Conservation (phyloP, 2,797 vertebrate genomes). For the Protosalanx chinensis region DNA sequence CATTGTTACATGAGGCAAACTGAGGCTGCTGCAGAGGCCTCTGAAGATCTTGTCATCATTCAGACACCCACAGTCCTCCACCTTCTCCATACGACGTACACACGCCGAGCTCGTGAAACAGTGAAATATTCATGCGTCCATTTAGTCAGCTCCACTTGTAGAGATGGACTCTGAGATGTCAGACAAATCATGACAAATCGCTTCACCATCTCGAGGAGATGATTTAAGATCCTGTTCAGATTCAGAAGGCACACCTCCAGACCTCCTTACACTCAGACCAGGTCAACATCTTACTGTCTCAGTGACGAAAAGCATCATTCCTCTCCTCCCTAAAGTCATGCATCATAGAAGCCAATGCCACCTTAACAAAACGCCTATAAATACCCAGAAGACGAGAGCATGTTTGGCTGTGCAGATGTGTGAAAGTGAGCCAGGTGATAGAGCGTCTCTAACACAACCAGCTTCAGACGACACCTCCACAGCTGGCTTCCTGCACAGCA, state of each 20-base stretch:
- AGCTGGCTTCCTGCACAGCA: not conserved
- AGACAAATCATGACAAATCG: conserved; percentile 24
- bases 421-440: not conserved
- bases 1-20: not conserved
- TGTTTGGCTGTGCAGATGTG: too few relatives aligned
- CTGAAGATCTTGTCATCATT: too few relatives aligned
- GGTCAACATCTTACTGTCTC: not conserved
- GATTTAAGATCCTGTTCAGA: not conserved
- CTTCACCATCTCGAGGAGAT: not conserved
- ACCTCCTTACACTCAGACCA: conserved; percentile 16
- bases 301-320: not conserved
- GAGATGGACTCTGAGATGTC: conserved; percentile 33
- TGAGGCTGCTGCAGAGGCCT: not conserved
- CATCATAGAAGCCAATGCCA: not conserved
- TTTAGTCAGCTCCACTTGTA: conserved; percentile 38
- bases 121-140: conserved; percentile 55
- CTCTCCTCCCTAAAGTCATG: not conserved
- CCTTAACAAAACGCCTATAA: not conserved
- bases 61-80: too few relatives aligned
- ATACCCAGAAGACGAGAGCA: not conserved
- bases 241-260: conserved; percentile 12
- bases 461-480: not conserved
- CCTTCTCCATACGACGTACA: not conserved
- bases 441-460: not conserved
- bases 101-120: not conserved